Conservation (phyloP, 1,140 invertebrate species). For the Temnothorax curvispinosus region DNA sequence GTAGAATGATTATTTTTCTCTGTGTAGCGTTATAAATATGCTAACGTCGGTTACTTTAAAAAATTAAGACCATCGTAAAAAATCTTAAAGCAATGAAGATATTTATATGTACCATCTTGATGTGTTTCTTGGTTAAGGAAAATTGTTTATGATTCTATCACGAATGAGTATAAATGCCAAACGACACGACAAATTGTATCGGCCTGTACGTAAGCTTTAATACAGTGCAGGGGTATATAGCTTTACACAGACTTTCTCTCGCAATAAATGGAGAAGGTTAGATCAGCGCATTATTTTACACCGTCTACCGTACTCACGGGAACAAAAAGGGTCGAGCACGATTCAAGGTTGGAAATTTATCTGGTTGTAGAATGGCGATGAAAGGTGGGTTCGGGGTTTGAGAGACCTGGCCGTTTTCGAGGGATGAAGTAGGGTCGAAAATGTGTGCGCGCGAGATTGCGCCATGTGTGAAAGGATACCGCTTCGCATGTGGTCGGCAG, state of each 20-base stretch:
- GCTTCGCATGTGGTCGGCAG: not conserved
- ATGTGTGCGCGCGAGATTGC: constrained; percentile 23
- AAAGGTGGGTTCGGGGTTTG: constrained; percentile 42
- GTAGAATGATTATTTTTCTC: no score
- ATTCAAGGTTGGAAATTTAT: constrained; percentile 66
- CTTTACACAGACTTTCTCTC: constrained; percentile 10
- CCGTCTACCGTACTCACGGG: constrained; percentile 38
- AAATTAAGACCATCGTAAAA: not conserved
- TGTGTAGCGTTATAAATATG: not conserved
- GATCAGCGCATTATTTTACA: constrained; percentile 52
- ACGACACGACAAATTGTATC: not conserved
- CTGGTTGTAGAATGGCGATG: constrained; percentile 43
- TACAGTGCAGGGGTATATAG: not conserved
- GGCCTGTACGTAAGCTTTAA: not conserved
- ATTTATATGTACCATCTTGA: not conserved
- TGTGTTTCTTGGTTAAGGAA: not conserved
- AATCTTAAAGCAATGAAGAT: not conserved
- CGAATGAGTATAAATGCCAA: constrained; percentile 6
- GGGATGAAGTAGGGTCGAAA: not conserved
- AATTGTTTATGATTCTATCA: constrained; percentile 22
- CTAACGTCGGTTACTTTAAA: not conserved
- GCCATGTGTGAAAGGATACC: not conserved
- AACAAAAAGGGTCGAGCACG: constrained; percentile 46
- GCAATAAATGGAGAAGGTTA: constrained; percentile 37
- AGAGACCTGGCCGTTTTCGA: not conserved